Conservation (phyloP, 2,113 vertebrate species). For the Phycodurus eques region DNA sequence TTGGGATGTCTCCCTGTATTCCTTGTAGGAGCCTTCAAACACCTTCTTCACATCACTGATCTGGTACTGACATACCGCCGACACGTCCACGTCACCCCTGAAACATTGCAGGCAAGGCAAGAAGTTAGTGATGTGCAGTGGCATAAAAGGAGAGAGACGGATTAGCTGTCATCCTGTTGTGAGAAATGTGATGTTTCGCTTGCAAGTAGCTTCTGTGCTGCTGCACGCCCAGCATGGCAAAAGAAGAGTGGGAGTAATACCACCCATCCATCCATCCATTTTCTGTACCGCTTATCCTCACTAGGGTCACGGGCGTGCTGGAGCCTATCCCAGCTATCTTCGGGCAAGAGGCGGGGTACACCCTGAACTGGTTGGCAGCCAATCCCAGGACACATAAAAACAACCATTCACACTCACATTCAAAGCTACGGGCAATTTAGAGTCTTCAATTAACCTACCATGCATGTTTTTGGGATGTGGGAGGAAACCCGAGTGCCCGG, state of each 20-base stretch:
- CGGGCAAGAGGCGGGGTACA: too few relatives aligned
- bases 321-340: too few relatives aligned
- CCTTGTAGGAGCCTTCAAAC: conserved; percentile 91
- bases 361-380: too few relatives aligned
- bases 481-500: too few relatives aligned
- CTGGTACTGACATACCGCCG: conserved; percentile 87
- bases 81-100: conserved; percentile 92
- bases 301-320: too few relatives aligned
- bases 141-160: conserved; percentile 18
- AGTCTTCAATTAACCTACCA: too few relatives aligned
- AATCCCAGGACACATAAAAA: too few relatives aligned
- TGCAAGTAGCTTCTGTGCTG: neutral
- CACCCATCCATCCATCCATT: neutral
- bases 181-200: conserved; percentile 13
- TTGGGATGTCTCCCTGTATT: conserved; percentile 85
- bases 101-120: conserved; percentile 15
- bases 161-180: conserved; percentile 21
- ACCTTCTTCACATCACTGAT: conserved; percentile 84
- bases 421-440: too few relatives aligned
- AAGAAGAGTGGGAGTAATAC: neutral
- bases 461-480: too few relatives aligned
- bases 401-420: too few relatives aligned
- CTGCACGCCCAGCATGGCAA: neutral
- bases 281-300: too few relatives aligned
- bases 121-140: conserved; percentile 30